Conservation (phyloP, 2,888 invertebrate genomes). For the Drepana falcataria region DNA sequence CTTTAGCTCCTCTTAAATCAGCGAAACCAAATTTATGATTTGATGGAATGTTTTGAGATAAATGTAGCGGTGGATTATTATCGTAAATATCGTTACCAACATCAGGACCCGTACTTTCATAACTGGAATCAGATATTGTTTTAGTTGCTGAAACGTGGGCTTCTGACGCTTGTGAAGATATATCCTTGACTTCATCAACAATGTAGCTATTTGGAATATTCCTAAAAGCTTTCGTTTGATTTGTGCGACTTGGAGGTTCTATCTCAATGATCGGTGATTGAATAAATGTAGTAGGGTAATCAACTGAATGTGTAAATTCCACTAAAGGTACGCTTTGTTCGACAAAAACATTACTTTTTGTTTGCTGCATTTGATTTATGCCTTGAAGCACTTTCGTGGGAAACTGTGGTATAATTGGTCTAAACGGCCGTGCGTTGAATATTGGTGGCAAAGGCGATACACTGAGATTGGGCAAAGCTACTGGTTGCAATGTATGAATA, state of each 20-base stretch:
- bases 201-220: constrained; percentile 59
- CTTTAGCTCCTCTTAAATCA: constrained; percentile 62
- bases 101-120: constrained; percentile 62
- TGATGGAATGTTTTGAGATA: constrained; percentile 37
- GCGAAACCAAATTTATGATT: constrained; percentile 58
- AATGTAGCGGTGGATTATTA: constrained; percentile 38
- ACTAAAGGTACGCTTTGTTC: constrained; percentile 82
- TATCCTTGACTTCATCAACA: constrained; percentile 65
- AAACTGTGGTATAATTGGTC: constrained; percentile 42
- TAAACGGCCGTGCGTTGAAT: constrained; percentile 80
- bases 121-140: constrained; percentile 58
- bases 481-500: constrained; percentile 74
- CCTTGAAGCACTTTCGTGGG: constrained; percentile 42
- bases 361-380: constrained; percentile 48
- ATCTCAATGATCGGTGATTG: constrained; percentile 84
- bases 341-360: constrained; percentile 68
- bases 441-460: constrained; percentile 80
- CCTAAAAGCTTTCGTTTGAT: constrained; percentile 60
- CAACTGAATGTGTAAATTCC: constrained; percentile 84
- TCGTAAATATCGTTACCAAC: constrained; percentile 59
- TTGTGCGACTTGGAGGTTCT: constrained; percentile 45
- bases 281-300: constrained; percentile 84
- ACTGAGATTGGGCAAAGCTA: constrained; percentile 82
- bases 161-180: constrained; percentile 74
- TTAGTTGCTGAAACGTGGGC: constrained; percentile 64